These are phyloP conservation scores for Chionoecetes opilio DNA, from an alignment of 1,140 invertebrate genomes.

Conservation along the genomic window DNA sequence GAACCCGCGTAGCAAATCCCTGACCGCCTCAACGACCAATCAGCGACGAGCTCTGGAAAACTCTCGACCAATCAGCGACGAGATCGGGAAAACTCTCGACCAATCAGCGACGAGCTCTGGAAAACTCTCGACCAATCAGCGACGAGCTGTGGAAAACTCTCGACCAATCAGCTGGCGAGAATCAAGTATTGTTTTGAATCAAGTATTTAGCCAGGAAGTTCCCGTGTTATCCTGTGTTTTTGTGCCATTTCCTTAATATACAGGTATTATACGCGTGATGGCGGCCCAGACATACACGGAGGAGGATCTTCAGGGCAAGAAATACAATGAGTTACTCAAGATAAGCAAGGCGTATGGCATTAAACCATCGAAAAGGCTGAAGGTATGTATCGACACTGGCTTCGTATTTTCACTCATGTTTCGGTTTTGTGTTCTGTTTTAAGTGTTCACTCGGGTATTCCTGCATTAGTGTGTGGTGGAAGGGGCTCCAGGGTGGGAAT, in stretches of 20 bases:
- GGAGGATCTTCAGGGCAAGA: neutral
- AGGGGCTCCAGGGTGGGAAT: too few relatives aligned
- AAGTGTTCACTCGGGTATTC: too few relatives aligned
- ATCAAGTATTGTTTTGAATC: neutral
- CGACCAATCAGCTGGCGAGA: neutral
- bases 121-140: neutral
- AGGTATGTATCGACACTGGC: too few relatives aligned
- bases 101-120: neutral
- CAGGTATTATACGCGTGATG: neutral
- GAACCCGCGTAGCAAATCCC: too few relatives aligned
- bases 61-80: too few relatives aligned
- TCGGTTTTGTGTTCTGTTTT: too few relatives aligned
- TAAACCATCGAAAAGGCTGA: neutral
- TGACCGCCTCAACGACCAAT: too few relatives aligned
- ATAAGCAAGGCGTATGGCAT: constrained; percentile 12
- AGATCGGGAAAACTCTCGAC: too few relatives aligned
- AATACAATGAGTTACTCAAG: constrained; percentile 30
- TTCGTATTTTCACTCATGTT: too few relatives aligned
- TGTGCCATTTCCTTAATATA: neutral
- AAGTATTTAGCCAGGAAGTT: neutral
- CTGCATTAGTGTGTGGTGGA: too few relatives aligned
- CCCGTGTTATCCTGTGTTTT: neutral
- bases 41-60: too few relatives aligned
- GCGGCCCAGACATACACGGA: neutral
- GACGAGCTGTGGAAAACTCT: too few relatives aligned